Evolutionary conservation across 2,888 invertebrate genomes (phyloP).

Genomic region (Drosophila picticornis): DNA sequence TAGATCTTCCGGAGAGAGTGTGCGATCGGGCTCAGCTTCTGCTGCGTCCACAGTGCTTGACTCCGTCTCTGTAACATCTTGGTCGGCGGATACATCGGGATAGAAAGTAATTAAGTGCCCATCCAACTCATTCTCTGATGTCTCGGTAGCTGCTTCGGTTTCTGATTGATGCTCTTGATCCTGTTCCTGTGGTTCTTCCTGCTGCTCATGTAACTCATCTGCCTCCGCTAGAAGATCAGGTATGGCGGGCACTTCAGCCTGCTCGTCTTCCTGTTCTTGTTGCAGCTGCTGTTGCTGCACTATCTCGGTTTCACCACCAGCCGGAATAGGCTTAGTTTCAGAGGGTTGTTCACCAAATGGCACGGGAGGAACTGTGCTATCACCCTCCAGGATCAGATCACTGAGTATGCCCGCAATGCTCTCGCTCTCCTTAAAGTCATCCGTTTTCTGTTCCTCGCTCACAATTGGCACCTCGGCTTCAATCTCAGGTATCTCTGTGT

Average conservation of each 20-base stretch:
- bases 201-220: constrained; percentile 42
- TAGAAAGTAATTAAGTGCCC: constrained; percentile 69
- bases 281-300: constrained; percentile 20
- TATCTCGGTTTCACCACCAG: constrained; percentile 13
- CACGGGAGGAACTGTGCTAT: constrained; percentile 73
- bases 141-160: constrained; percentile 31
- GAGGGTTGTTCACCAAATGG: constrained; percentile 60
- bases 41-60: constrained; percentile 13
- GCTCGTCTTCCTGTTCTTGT: constrained; percentile 28
- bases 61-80: constrained; percentile 28
- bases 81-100: constrained; percentile 57
- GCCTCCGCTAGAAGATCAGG: constrained; percentile 68
- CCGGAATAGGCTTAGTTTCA: constrained; percentile 46
- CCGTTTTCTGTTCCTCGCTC: constrained; percentile 52
- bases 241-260: constrained; percentile 24
- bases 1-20: constrained; percentile 77
- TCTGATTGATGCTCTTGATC: constrained; percentile 30
- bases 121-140: constrained; percentile 25
- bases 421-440: constrained; percentile 80
- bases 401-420: constrained; percentile 82
- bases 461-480: constrained; percentile 54
- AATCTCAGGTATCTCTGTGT: constrained; percentile 42
- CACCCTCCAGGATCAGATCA: constrained; percentile 80
- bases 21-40: constrained; percentile 55
- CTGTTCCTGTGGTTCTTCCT: constrained; percentile 21